phyloP scores from a whole-genome alignment of 1,140 invertebrate genomes.

The Cardiocondyla obscurior region DNA sequence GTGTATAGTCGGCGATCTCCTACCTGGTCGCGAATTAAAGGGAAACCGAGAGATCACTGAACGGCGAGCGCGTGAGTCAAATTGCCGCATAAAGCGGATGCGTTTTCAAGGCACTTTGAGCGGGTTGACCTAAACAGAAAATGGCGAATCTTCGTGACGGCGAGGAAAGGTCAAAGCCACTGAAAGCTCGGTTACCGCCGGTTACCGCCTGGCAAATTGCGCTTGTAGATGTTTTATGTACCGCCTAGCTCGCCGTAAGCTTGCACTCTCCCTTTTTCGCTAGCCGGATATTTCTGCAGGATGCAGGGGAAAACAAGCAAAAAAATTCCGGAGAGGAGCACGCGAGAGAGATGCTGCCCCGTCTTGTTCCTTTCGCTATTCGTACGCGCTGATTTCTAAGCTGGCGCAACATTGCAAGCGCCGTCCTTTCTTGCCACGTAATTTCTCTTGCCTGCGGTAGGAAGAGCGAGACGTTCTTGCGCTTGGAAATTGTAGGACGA shows the following conservation, averaged over 20 bases:
- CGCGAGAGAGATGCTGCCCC: not conserved
- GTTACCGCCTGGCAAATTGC: constrained; percentile 64
- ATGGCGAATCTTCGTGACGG: constrained; percentile 66
- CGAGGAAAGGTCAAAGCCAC: constrained; percentile 45
- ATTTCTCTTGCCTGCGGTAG: constrained; percentile 31
- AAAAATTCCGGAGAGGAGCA: constrained; percentile 15
- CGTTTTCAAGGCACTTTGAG: constrained; percentile 65
- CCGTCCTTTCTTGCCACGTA: constrained; percentile 17
- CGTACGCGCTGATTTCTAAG: constrained; percentile 45
- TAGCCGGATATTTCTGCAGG: constrained; percentile 17
- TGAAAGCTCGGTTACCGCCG: constrained; percentile 37
- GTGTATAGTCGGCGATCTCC: not conserved
- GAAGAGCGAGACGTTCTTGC: constrained; percentile 16
- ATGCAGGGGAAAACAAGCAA: constrained; percentile 13
- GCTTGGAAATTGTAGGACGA: constrained; percentile 5
- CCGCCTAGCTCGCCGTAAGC: constrained; percentile 31
- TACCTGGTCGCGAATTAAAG: constrained; percentile 59
- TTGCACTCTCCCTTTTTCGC: constrained; percentile 7
- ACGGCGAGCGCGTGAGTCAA: not conserved
- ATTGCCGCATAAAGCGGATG: constrained; percentile 49
- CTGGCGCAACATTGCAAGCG: not conserved
- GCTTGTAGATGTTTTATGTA: constrained; percentile 61
- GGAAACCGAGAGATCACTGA: constrained; percentile 67
- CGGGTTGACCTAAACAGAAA: constrained; percentile 76
- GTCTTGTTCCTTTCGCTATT: constrained; percentile 29